Evolutionary conservation across 2,113 vertebrate species (phyloP), one percentile per base, ranked within the genome.

Genomic region (Cryptotis parvus): DNA sequence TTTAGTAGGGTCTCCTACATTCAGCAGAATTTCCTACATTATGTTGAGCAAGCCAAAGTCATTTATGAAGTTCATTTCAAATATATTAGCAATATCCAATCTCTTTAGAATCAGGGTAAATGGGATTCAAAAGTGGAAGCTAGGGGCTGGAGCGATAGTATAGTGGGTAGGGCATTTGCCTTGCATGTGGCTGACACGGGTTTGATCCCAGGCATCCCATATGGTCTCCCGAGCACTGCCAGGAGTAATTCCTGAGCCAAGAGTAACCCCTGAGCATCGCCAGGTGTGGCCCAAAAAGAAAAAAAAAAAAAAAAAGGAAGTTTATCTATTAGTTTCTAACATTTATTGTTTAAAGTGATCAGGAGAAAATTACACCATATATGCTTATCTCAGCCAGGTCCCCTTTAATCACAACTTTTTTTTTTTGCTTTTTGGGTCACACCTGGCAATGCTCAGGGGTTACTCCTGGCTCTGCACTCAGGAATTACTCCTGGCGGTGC

Each of bases 311-410:
- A 58, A 94, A 73, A 55, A 39, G 58, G 20, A 4, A 49, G 39
- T 27, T 58, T 63, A 77, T 69, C 87, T 84, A 69, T 79, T 69
- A 3, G 43, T 24, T 82, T 27, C 52, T 86, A 92, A 79, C 39
- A 69, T 12, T 24, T 81, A 68, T 52, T 79, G 22, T 90, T 89
- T 45, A 69, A 39, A 76, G 45, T 81, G 26, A 65, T 65, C 43
- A 61, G 6, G 33, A 65, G 76, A 93, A 89, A 87, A 79, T 55
- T 43, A 63, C 22, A 78, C 52, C 24, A 39, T 55, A 27, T 33
- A 90, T 10, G 70, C 55, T n/a, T 77, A 73, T 84, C 69, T 92
- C 52, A 66, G 27, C 55, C 73, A 72, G 81, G 45, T 82, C 91
- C 78, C 88, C 63, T 35, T 94, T 78, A 83, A 33, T 63, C 79